These are phyloP conservation scores for Acarapis woodi DNA, from an alignment of 1,140 invertebrate genomes.

Conservation along the genomic window DNA sequence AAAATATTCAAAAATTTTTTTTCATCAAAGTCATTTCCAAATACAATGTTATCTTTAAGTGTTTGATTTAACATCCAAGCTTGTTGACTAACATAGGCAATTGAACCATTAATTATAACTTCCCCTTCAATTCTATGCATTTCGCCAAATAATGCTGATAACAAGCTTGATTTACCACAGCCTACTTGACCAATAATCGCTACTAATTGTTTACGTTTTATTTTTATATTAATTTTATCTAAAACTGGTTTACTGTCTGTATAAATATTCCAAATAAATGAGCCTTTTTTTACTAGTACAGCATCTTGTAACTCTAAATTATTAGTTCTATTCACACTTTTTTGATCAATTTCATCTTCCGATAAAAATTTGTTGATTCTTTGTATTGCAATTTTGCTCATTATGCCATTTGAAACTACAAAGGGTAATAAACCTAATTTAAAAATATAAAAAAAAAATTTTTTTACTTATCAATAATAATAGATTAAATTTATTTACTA, in stretches of 20 bases:
- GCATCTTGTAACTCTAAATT: conserved; percentile 10
- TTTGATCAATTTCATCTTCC: conserved; percentile 12
- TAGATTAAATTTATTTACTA: too few relatives aligned
- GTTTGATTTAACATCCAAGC: neutral
- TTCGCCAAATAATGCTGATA: conserved; percentile 23
- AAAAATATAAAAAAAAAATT: too few relatives aligned
- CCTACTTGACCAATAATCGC: conserved; percentile 24
- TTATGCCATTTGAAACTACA: too few relatives aligned
- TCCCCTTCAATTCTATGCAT: conserved; percentile 15
- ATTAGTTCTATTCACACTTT: conserved; percentile 13
- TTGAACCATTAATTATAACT: conserved; percentile 12
- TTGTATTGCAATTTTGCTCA: conserved; percentile 5
- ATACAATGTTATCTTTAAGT: neutral
- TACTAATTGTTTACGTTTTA: conserved; percentile 17
- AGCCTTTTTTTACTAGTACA: conserved; percentile 19
- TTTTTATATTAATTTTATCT: conserved; percentile 12
- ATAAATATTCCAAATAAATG: conserved; percentile 18
- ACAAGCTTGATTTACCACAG: conserved; percentile 21
- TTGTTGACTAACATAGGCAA: conserved; percentile 1
- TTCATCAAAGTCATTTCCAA: conserved; percentile 25
- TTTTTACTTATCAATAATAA: too few relatives aligned
- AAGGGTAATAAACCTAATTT: too few relatives aligned
- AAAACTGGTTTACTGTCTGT: conserved; percentile 9
- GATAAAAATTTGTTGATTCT: conserved; percentile 12
- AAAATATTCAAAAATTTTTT: conserved; percentile 18